Evolutionary conservation across 1,140 invertebrate species (phyloP).

Genomic region (Leptinotarsa undecemlineata): DNA sequence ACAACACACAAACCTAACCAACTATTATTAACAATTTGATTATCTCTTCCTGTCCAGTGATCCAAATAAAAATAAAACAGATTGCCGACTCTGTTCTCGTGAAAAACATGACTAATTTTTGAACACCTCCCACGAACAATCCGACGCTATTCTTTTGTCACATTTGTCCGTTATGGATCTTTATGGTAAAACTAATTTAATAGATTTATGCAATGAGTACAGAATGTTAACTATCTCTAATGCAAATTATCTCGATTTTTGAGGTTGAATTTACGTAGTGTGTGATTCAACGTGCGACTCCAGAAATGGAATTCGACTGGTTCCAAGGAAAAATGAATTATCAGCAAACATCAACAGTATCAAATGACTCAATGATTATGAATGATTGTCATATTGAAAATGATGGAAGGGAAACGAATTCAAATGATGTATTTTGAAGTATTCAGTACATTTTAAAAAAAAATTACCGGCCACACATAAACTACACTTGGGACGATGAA

Average conservation of each 20-base stretch:
- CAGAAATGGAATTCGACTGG: no score
- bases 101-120: neutral
- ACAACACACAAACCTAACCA: neutral
- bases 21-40: neutral
- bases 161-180: neutral
- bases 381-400: no score
- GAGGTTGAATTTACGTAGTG: neutral
- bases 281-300: neutral
- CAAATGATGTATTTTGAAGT: no score
- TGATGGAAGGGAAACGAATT: no score
- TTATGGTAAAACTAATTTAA: neutral
- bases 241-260: slow-evolving; percentile 8
- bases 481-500: no score
- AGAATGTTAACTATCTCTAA: neutral
- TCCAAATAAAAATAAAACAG: neutral
- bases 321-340: no score
- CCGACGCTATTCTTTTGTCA: neutral
- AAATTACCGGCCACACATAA: no score
- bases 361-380: no score
- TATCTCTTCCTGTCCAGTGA: neutral
- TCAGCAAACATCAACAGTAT: no score
- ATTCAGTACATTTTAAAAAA: no score
- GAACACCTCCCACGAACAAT: neutral
- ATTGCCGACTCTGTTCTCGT: neutral
- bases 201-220: neutral